Percentiles rank a stretch among this genome's conserved stretches.
These are phyloP conservation scores for Alces alces DNA, from an alignment of 2,113 vertebrate genomes.

Conservation along the genomic window DNA sequence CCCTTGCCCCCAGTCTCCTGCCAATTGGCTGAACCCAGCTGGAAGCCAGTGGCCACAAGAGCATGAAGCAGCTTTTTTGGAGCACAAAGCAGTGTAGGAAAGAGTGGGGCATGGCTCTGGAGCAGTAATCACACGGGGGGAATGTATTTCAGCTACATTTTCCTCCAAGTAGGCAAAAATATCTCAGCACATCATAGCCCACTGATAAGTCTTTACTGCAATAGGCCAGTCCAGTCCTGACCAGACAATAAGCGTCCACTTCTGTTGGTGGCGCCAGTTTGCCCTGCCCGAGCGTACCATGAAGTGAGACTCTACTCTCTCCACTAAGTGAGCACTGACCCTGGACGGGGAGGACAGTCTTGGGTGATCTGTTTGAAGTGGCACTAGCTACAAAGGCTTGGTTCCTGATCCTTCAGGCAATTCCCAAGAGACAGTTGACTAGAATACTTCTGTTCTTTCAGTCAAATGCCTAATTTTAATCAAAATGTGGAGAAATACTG, in stretches of 20 bases:
- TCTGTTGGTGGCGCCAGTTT: no score
- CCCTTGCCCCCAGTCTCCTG: not conserved
- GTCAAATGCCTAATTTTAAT: conserved; percentile 1
- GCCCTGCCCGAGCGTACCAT: not conserved
- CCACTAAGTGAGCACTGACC: not conserved
- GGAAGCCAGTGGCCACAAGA: not conserved
- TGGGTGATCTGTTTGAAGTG: not conserved
- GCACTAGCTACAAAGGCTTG: not conserved
- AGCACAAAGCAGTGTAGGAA: not conserved
- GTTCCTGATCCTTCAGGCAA: not conserved
- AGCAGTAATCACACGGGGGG: not conserved
- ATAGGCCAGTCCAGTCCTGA: not conserved
- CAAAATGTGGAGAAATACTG: not conserved
- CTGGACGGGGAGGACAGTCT: not conserved
- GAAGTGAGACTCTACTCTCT: not conserved
- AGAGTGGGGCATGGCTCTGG: not conserved
- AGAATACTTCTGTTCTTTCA: not conserved
- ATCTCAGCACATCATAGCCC: not conserved
- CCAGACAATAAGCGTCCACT: not conserved
- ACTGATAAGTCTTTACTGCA: not conserved
- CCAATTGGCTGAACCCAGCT: not conserved
- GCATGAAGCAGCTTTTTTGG: not conserved
- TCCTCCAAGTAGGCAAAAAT: not conserved
- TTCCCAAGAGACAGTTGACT: not conserved
- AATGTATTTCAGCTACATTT: not conserved